Evolutionary conservation across 2,888 invertebrate species (phyloP), one percentile per base, ranked within the genome.

Genomic region (Drosophila quinaria): DNA sequence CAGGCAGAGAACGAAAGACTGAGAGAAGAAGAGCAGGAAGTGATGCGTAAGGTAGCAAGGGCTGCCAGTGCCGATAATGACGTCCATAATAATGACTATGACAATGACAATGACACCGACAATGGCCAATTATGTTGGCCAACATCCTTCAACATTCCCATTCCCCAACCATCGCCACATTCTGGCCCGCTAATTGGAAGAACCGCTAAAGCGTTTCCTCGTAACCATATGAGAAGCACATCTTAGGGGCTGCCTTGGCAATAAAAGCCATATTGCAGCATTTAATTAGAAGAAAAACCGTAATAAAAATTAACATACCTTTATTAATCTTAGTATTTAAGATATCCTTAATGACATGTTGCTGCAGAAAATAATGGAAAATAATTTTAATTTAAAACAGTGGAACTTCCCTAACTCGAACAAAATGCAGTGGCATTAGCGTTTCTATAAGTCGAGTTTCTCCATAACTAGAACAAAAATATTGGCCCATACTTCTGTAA

Each of bases 71-170:
- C 64, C 74, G 78, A 87, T 77, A 87, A 81, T 78, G 74, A 67
- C 64, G 66, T 19, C 50, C 74, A 78, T 69, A 81, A 72, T 81
- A 89, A 83, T 87, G 87, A 87, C 78, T 87, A 81, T 72, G 89
- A 74, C 88, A 89, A 83, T 87, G 87, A 87, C 78, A 89, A 81
- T 72, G 89, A 74, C 88, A 87, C 71, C 72, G 58, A 70, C 77
- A 76, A 77, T 67, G 63, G 65, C 70, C 77, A 80, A 77, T 77
- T 80, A 80, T 70, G 63, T 61, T 58, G 70, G 64, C 63, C 80
- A 70, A 63, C 50, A 80, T 33, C 46, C 33, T 25, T 9, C 10
- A 22, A 5, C 25, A 25, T 25, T 25, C 25, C 25, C 25, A 25
- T 25, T 25, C 25, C 29, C 41, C 41, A 15, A 4, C n/a, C 13